Base-by-base conservation (phyloP, 2,113 vertebrate genomes). In the Seriola quinqueradiata region DNA sequence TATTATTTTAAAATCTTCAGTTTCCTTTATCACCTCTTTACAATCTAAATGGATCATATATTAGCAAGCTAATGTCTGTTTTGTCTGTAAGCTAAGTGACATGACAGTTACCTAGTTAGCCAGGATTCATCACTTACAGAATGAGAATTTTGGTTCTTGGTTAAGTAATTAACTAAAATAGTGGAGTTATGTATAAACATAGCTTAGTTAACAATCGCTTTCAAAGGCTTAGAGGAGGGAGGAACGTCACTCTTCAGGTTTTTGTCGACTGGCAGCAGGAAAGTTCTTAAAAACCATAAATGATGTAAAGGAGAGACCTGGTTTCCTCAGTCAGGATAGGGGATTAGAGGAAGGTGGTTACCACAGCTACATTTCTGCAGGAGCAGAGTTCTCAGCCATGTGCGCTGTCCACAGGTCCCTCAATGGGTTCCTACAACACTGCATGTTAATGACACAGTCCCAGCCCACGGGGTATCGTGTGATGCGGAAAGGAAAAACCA, bases 401-500 rank as follows among this genome's bases (percentile, higher is more conserved):
- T 25, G 42, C 36, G 12, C 3, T 12, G 40, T 16, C 16, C n/a
- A 8, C 28, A 17, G 42, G 17, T 63, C 61, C 46, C 46, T 70
- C 32, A 34, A 13, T 38, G 25, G 21, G 57, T 25, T 44, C 44
- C 16, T 67, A 50, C 59, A 21, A 17, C 13, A 23, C 12, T 14
- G 42, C n/a, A 32, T 50, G 50, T 65, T 17, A 54, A 67, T 72
- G 68, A 66, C 2, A 25, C 9, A 12, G 52, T 59, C 52, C 19
- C 13, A 28, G 16, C 44, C 8, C 21, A 4, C 12, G 3, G 44
- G 58, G 50, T 21, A 28, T 23, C 4, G 5, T 50, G 57, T 57
- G 61, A 52, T 54, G 64, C 25, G 19, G n/a, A 55, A 63, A 57
- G 67, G 54, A 83, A 80, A 83, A 80, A 83, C 1, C 59, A 67